Evolutionary conservation across 1,140 invertebrate genomes (phyloP), one percentile per base, ranked within the genome.

Genomic region (Rhagoletis pomonella): DNA sequence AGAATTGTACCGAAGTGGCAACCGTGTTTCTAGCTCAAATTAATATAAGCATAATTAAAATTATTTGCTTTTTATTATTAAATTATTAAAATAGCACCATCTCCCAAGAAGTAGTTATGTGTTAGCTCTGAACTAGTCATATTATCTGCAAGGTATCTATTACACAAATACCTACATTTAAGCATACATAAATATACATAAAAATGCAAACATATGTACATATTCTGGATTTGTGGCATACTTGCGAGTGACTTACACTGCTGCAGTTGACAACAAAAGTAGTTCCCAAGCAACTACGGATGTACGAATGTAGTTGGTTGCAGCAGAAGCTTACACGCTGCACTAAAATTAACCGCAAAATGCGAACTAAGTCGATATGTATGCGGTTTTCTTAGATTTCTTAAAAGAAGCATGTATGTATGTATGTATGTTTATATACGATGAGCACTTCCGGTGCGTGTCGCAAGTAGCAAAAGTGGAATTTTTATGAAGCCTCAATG

Each of bases 291-390:
- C 0, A 17, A 29, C 62, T 3, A 67, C 42, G 29, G 10, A 73
- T 9, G 17, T 73, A n/a, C 3, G 5, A 44, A 47, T 1, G 12
- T 73, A 39, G 50, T 69, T 12, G 42, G 42, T 6, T 73, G 44
- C 10, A 47, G 67, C 12, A 4, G 3, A 73, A 73, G 42, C 29
- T 73, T 73, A 73, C 44, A 44, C 5, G 67, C 42, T 73, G 42
- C 42, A 73, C 67, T 73, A 73, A 73, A 73, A 73, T 73, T 73
- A 73, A 73, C 67, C 67, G 67, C 67, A 73, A 73, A 73, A 73
- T 73, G 67, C 42, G 67, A 42, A 42, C 67, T 73, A 29, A 73
- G 14, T 4, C 6, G 12, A n/a, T 73, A 73, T 44, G 67, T 69
- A 47, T 47, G 73, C n/a, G 73, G 67, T 73, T 47, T 73, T 44